phyloP scores from a whole-genome alignment of 1,140 invertebrate species.

The Halesus radiatus region DNA sequence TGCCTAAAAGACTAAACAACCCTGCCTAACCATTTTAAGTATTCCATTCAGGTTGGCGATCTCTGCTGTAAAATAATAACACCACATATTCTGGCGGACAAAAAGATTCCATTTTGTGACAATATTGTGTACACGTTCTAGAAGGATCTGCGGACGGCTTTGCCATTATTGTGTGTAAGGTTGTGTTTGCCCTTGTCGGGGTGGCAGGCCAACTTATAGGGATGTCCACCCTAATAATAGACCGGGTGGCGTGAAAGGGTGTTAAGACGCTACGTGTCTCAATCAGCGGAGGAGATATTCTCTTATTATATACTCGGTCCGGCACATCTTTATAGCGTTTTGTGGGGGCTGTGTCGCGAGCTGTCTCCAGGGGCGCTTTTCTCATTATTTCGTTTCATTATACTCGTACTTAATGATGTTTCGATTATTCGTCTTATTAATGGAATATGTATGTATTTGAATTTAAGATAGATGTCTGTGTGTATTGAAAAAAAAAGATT shows the following conservation, averaged over 20 bases:
- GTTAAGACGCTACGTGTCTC: constrained; percentile 57
- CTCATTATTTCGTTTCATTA: background rate
- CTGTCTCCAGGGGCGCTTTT: constrained; percentile 1
- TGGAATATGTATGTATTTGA: no score
- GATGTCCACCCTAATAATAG: constrained; percentile 54
- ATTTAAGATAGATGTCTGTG: no score
- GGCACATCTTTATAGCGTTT: constrained; percentile 18
- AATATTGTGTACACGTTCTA: constrained; percentile 57
- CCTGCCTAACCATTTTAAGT: no score
- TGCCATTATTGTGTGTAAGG: constrained; percentile 54
- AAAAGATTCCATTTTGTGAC: constrained; percentile 58
- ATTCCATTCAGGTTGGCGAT: no score
- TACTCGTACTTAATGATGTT: background rate
- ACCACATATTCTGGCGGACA: constrained; percentile 49
- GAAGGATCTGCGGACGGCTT: constrained; percentile 53
- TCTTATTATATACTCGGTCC: constrained; percentile 52
- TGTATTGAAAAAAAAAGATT: no score
- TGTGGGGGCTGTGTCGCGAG: constrained; percentile 6
- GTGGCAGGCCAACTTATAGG: constrained; percentile 48
- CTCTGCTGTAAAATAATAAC: constrained; percentile 4
- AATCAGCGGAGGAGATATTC: constrained; percentile 56
- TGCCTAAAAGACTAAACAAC: no score
- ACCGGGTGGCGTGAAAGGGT: constrained; percentile 55
- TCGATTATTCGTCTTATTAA: background rate
- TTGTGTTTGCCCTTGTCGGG: constrained; percentile 46